Percentiles rank a stretch among this genome's conserved stretches.
Evolutionary conservation across 2,888 invertebrate species (phyloP).

Genomic region (Pilophorus perplexus): DNA sequence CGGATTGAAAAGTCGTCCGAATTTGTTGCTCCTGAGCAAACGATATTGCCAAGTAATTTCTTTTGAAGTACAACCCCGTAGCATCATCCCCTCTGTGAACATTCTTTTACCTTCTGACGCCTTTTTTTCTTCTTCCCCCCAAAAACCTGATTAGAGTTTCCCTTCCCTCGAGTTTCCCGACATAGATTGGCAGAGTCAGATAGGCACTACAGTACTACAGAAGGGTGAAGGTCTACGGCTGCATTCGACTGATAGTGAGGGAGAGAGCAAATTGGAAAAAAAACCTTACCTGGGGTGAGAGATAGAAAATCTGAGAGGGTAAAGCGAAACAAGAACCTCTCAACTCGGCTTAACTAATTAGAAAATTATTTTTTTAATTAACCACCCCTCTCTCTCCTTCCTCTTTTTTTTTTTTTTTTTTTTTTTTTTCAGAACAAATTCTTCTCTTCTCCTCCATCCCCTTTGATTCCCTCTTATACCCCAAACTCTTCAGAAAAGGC

Average conservation of each 20-base stretch:
- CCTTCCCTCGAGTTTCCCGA: neutral
- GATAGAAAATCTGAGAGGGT: neutral
- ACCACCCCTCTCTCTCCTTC: neutral
- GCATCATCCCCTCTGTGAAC: neutral
- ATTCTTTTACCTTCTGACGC: neutral
- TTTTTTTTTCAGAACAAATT: no score
- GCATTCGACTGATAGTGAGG: neutral
- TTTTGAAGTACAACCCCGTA: neutral
- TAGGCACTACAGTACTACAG: neutral
- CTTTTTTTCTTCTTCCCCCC: neutral
- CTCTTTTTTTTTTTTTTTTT: no score
- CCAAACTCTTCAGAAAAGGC: neutral
- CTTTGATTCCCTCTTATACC: neutral
- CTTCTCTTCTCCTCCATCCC: neutral
- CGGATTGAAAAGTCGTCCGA: no score
- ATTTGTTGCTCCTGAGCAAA: no score
- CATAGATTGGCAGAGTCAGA: no score
- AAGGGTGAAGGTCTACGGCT: neutral
- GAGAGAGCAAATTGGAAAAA: neutral
- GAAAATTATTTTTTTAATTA: constrained; percentile 30
- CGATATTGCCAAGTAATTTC: neutral
- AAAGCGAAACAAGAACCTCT: neutral
- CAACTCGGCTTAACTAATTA: neutral
- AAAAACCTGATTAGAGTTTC: neutral
- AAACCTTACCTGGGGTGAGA: no score